phyloP scores from a whole-genome alignment of 2,113 vertebrate genomes.

The Sceloporus undulatus region DNA sequence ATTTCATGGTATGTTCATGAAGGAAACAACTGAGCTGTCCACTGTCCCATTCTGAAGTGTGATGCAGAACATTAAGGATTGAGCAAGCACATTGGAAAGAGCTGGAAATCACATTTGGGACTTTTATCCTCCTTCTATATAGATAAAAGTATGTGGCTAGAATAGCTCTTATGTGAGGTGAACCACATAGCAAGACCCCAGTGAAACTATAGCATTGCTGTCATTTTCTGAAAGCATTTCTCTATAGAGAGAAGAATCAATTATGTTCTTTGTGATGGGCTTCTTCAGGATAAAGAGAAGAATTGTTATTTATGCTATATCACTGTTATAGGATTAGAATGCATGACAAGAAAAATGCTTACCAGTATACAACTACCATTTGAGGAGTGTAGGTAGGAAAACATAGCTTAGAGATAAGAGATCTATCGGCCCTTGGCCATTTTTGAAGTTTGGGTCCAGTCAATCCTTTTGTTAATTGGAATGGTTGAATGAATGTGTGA shows the following conservation, averaged over 20 bases:
- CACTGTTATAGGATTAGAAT: not conserved
- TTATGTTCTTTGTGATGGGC: not conserved
- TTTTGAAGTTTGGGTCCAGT: not conserved
- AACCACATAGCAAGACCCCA: not conserved
- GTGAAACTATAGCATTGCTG: not conserved
- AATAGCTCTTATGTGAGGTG: not conserved
- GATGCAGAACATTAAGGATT: not conserved
- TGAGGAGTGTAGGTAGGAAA: not conserved
- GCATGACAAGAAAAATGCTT: not conserved
- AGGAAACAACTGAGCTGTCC: not conserved
- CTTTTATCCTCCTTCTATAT: not conserved
- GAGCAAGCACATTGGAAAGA: not conserved
- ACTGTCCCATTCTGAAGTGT: not conserved
- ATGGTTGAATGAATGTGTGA: conserved; percentile 22
- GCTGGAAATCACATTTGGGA: no score
- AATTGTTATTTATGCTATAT: not conserved
- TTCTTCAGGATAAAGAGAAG: not conserved
- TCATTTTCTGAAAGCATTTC: not conserved
- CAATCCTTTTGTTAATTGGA: conserved; percentile 25
- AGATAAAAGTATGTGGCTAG: not conserved
- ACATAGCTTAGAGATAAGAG: not conserved
- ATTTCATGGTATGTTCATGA: not conserved
- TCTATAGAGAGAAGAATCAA: not conserved
- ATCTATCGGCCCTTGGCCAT: conserved; percentile 3
- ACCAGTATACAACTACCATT: not conserved